A percentile compares a stretch with the other conserved stretches of the same genome.
phyloP scores from a whole-genome alignment of 2,888 invertebrate genomes.

The Drosophila kokeensis region DNA sequence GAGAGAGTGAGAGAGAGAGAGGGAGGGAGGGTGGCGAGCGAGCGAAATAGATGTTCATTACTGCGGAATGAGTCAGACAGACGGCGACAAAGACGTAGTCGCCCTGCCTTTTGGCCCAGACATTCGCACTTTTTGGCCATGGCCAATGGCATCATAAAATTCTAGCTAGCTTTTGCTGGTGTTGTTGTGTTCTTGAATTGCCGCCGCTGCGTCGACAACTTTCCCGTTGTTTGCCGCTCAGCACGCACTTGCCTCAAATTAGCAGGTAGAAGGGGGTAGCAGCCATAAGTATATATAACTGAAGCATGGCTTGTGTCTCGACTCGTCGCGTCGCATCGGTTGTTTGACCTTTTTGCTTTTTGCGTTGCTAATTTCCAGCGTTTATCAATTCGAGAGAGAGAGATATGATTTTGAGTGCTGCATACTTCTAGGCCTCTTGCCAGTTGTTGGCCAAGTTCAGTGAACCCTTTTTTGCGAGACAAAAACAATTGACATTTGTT shows the following conservation, averaged over 20 bases:
- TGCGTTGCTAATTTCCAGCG: slow-evolving; percentile 57
- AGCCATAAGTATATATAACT: background rate
- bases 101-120: slow-evolving; percentile 54
- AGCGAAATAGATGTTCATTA: slow-evolving; percentile 7
- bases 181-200: slow-evolving; percentile 29
- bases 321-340: slow-evolving; percentile 30
- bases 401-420: slow-evolving; percentile 10
- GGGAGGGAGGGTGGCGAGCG: background rate
- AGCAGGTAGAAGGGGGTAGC: background rate
- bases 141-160: slow-evolving; percentile 81
- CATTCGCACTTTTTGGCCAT: slow-evolving; percentile 71
- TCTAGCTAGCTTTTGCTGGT: slow-evolving; percentile 21
- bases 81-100: slow-evolving; percentile 68
- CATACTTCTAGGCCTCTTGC: slow-evolving; percentile 47
- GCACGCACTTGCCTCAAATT: slow-evolving; percentile 50
- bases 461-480: slow-evolving; percentile 54
- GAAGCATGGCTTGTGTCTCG: slow-evolving; percentile 31
- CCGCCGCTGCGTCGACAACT: slow-evolving; percentile 37
- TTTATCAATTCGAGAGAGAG: slow-evolving; percentile 58
- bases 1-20: background rate
- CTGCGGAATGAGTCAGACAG: slow-evolving; percentile 62
- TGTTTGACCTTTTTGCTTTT: slow-evolving; percentile 73
- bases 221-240: slow-evolving; percentile 38
- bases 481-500: slow-evolving; percentile 54
- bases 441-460: slow-evolving; percentile 42